Base-by-base conservation (phyloP, 2,888 invertebrate species). In the Apodemia zela region DNA sequence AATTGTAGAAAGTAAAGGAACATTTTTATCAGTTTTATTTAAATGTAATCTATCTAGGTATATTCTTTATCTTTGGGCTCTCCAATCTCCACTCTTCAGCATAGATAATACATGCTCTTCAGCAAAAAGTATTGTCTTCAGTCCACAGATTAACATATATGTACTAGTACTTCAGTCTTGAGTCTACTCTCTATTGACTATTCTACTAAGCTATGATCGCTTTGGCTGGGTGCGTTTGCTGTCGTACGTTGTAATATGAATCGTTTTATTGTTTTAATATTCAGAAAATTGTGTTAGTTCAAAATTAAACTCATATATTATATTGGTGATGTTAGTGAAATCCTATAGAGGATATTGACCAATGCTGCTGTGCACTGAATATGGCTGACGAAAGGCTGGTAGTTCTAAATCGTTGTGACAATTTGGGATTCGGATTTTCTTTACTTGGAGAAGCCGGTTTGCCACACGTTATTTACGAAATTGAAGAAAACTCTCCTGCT, bases 381-480 rank as follows among this genome's bases (percentile, higher is more conserved):
- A 96, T 96, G 96, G 96, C 96, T 94, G 96, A 96, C 94, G 97
- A 97, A 94, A 94, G 96, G 93, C 94, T 95, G 93, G 96, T 97
- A 93, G 96, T 96, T 91, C 93, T 97, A 91, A 96, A 95, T 92
- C 95, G 96, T 85, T 96, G 95, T 94, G 96, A 96, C 93, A 95
- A 95, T 93, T 94, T 95, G 88, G 97, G 97, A 84, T 96, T 97
- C 85, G 98, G 98, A 79, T 97, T 98, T 93, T 97, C 97, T 78
- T 93, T 98, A 80, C 94, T 97, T 82, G 97, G 97, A 74, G 96
- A 97, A 90, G 96, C 97, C 82, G 97, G 97, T 87, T 94, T 97
- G 89, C 97, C 97, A 83, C 97, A 97, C 85, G 96, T 98, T 86
- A 97, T 98, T 88, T 97, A 97, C 93, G 96, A 97, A 93, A 97